A percentile compares a stretch with the other conserved stretches of the same genome.
Evolutionary conservation across 2,888 invertebrate species (phyloP).

Genomic region (Trichacis sp.): DNA sequence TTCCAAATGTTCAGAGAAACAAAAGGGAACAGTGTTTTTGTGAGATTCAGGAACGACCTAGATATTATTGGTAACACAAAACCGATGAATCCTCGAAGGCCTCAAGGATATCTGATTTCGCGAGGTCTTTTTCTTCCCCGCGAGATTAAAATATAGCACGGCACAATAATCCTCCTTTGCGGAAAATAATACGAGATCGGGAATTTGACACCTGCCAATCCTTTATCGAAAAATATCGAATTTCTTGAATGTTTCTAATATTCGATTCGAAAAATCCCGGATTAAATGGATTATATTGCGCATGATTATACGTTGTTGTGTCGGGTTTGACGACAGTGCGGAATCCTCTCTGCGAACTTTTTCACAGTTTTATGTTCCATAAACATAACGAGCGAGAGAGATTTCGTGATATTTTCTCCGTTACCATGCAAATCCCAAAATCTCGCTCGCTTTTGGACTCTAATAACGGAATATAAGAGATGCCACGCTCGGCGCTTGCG

Average conservation of each 20-base stretch:
- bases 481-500: conserved; percentile 53
- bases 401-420: conserved; percentile 55
- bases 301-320: conserved; percentile 49
- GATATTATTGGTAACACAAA: conserved; percentile 66
- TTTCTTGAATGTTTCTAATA: conserved; percentile 63
- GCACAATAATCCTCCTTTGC: conserved; percentile 62
- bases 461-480: conserved; percentile 54
- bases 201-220: conserved; percentile 53
- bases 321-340: conserved; percentile 40
- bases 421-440: conserved; percentile 61
- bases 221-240: conserved; percentile 57
- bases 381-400: conserved; percentile 56
- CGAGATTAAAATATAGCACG: conserved; percentile 66
- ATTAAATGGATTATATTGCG: conserved; percentile 62
- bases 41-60: conserved; percentile 53
- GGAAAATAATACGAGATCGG: conserved; percentile 65
- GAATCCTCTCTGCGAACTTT: conserved; percentile 67
- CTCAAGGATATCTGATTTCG: conserved; percentile 62
- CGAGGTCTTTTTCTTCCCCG: conserved; percentile 47
- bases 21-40: conserved; percentile 22
- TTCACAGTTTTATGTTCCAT: conserved; percentile 69
- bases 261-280: conserved; percentile 53
- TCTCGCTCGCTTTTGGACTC: conserved; percentile 65
- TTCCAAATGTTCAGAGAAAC: too few species aligned
- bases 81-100: conserved; percentile 64